Evolutionary conservation across 2,113 vertebrate genomes (phyloP), one percentile per base, ranked within the genome.

Genomic region (Microtus oregoni): DNA sequence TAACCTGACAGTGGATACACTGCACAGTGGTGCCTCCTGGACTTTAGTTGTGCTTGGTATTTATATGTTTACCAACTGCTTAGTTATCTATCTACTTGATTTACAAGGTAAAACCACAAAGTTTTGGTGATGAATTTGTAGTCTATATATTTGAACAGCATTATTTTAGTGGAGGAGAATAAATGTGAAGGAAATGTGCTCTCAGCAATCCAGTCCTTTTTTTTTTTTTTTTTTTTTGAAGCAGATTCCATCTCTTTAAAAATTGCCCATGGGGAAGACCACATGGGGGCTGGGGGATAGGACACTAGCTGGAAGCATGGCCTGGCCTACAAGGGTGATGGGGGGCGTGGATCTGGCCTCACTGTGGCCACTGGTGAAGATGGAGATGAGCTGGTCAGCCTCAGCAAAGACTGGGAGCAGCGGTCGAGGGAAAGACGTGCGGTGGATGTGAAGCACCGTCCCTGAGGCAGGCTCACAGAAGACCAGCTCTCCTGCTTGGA

Each of bases 41-140:
- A 98, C 99, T 0, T 98, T 99, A 10, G 98, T 96, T 97, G 86
- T 99, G 89, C 97, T 99, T 47, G 92, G 99, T 50, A 55, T 97
- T 2, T 99, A 99, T 97, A 99, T 99, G 99, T 99, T 99, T 96
- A 86, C 94, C 0, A 99, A 99, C 96, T 99, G 99, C 94, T 97
- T 98, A 78, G 73, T 99, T 94, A 98, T 99, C 94, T 98, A 98
- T 95, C 30, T 98, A 96, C 97, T 99, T 94, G 98, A 99, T 70
- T 78, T 99, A 12, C 98, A 98, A 96, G 98, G 99, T 95, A 98
- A 99, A 95, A 99, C 98, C 90, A 86, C 99, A 35, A 99, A 99
- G 97, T 99, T 99, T 96, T 99, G 99, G 99, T 99, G 98, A 98
- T 92, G 63, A 91, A 24, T 55, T 22, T 20, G 2, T 77, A 92